Percentiles rank a stretch among this genome's conserved stretches.
Evolutionary conservation across 2,888 invertebrate species (phyloP).

Genomic region (Spodoptera littoralis): DNA sequence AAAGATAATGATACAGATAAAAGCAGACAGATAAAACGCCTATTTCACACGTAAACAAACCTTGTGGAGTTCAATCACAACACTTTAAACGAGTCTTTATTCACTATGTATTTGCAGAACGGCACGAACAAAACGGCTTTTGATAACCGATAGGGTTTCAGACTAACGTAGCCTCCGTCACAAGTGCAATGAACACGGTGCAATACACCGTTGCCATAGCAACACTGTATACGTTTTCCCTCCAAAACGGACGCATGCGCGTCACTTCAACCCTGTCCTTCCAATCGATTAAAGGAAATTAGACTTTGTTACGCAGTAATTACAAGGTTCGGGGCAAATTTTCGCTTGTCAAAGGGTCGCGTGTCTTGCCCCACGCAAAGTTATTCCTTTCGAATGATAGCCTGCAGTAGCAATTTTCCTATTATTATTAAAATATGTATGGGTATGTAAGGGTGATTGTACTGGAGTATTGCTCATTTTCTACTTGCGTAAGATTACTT

Average conservation of each 20-base stretch:
- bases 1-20: conserved; percentile 40
- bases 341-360: conserved; percentile 64
- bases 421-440: conserved; percentile 73
- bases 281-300: conserved; percentile 48
- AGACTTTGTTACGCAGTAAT: conserved; percentile 53
- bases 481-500: conserved; percentile 69
- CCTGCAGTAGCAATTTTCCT: conserved; percentile 82
- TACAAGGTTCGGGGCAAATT: conserved; percentile 33
- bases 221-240: conserved; percentile 84
- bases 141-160: conserved; percentile 60
- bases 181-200: conserved; percentile 66
- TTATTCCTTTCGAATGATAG: conserved; percentile 74
- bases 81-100: conserved; percentile 69
- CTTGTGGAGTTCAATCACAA: conserved; percentile 67
- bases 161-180: conserved; percentile 56
- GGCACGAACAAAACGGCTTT: conserved; percentile 41
- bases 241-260: conserved; percentile 87
- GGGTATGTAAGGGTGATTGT: conserved; percentile 58
- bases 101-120: conserved; percentile 61
- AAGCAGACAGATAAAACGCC: conserved; percentile 51
- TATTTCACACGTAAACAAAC: conserved; percentile 64
- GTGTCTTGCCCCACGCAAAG: conserved; percentile 74
- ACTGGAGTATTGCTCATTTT: conserved; percentile 72
- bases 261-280: conserved; percentile 47
- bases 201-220: conserved; percentile 77